A percentile compares a stretch with the other conserved stretches of the same genome.
Conservation (phyloP, 2,888 invertebrate genomes). For the Girardia tigrina region DNA sequence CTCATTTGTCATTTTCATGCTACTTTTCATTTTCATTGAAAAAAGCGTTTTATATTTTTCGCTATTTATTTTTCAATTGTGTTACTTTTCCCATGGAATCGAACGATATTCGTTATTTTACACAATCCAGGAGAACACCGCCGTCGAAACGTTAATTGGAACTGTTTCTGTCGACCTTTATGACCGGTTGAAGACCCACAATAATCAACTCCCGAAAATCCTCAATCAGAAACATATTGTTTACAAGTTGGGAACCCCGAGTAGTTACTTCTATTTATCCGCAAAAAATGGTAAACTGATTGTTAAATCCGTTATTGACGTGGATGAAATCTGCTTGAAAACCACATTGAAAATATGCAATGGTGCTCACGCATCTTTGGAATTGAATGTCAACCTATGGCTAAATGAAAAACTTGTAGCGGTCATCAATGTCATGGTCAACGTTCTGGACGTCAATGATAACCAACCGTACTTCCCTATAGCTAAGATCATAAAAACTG, state of each 20-base stretch:
- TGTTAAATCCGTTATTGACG: conserved; percentile 23
- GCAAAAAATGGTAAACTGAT: not conserved
- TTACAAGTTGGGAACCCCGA: not conserved
- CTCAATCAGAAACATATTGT: not conserved
- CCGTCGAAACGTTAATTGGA: not conserved
- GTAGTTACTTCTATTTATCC: not conserved
- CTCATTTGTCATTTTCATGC: not conserved
- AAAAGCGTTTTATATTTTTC: not conserved
- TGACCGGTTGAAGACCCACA: not conserved
- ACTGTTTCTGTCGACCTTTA: conserved; percentile 1
- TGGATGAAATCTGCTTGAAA: not conserved
- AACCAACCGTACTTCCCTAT: not conserved
- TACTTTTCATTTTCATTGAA: not conserved
- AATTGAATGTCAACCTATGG: conserved; percentile 1
- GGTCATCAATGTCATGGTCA: not conserved
- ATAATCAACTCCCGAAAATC: not conserved
- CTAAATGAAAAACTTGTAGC: not conserved
- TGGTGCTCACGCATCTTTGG: not conserved
- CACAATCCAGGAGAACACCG: not conserved
- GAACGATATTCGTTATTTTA: not conserved
- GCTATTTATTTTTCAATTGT: not conserved
- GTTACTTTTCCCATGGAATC: not conserved
- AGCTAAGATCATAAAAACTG: not conserved
- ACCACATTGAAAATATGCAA: not conserved
- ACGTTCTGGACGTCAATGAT: not conserved